Evolutionary conservation across 2,888 invertebrate genomes (phyloP).

Genomic region (Ennomos erosarius): DNA sequence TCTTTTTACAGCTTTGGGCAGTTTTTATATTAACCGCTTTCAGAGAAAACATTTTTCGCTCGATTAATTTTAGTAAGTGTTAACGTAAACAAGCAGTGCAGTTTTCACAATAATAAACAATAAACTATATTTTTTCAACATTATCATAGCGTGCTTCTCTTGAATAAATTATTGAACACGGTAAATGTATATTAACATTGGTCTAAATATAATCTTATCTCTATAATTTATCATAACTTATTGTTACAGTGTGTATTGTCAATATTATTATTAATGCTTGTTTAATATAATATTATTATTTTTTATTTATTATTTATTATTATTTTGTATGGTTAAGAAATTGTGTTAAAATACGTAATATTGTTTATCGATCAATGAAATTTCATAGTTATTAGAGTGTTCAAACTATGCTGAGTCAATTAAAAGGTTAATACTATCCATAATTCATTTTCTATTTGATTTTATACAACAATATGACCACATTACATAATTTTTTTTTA

Average conservation of each 20-base stretch:
- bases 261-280: conserved; percentile 29
- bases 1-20: conserved; percentile 10
- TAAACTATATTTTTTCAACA: neutral
- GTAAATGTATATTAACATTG: conserved; percentile 48
- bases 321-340: no score
- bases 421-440: conserved; percentile 8
- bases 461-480: conserved; percentile 24
- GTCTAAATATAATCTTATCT: conserved; percentile 65
- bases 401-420: no score
- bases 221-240: conserved; percentile 54
- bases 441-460: conserved; percentile 45
- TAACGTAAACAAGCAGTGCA: conserved; percentile 18
- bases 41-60: conserved; percentile 11
- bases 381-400: no score
- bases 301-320: no score
- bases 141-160: conserved; percentile 3
- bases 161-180: conserved; percentile 6
- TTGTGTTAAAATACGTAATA: no score
- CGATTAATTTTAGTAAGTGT: conserved; percentile 23
- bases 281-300: conserved; percentile 17
- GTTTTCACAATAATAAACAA: neutral
- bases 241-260: conserved; percentile 65
- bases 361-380: no score
- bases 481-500: neutral
- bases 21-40: conserved; percentile 8